phyloP scores from a whole-genome alignment of 64 coral and sea anemone genomes.

The Pocillopora damicornis region DNA sequence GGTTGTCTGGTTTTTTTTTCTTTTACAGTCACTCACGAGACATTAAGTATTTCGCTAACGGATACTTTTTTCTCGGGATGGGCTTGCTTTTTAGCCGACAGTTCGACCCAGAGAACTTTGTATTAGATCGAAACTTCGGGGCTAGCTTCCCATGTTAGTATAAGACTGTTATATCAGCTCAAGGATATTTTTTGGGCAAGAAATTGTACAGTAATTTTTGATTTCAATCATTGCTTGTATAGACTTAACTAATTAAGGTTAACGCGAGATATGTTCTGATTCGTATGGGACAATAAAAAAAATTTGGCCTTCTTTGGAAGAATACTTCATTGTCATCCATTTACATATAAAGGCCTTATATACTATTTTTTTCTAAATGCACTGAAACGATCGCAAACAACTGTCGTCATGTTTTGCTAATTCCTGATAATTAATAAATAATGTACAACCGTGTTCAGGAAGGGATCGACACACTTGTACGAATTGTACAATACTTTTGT shows the following conservation, averaged over 20 bases:
- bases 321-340: too few species aligned
- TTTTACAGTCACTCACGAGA: too few species aligned
- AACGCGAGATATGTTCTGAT: slow-evolving; percentile 31
- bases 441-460: too few species aligned
- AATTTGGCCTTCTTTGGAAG: slow-evolving; percentile 11
- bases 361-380: not conserved
- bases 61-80: too few species aligned
- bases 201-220: slow-evolving; percentile 50
- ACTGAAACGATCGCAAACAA: too few species aligned
- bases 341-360: not conserved
- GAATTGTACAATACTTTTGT: too few species aligned
- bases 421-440: too few species aligned
- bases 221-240: slow-evolving; percentile 12
- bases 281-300: slow-evolving; percentile 11
- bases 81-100: not conserved
- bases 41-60: too few species aligned
- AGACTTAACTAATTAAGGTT: not conserved
- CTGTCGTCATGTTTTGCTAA: too few species aligned
- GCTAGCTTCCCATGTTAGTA: not conserved
- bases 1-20: too few species aligned
- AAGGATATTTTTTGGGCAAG: not conserved
- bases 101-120: not conserved
- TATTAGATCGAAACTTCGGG: not conserved
- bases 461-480: too few species aligned
- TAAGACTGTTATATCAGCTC: slow-evolving; percentile 6